Base-by-base conservation (phyloP, 2,113 vertebrate genomes). In the Cygnus atratus region DNA sequence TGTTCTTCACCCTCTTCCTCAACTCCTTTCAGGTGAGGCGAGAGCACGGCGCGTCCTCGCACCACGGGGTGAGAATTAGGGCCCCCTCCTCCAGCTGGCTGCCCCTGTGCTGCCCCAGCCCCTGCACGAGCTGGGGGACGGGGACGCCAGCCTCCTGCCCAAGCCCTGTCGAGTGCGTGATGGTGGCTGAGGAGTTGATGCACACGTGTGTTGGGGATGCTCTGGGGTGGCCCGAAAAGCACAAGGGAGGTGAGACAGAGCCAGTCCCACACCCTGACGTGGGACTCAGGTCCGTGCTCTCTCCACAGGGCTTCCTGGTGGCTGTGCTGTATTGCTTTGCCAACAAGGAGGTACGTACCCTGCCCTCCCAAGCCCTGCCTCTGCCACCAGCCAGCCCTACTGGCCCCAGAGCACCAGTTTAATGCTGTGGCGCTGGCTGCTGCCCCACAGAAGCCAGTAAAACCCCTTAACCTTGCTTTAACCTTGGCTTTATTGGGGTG, bases 261-360 rank as follows among this genome's bases (percentile, higher is more conserved):
- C 22, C 29, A 15, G 29, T 25, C 52, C 11, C 20, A 28, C 15
- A 17, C 11, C 8, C 55, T 33, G 4, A 52, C 25, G 39, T 4
- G 8, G 25, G 44, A 4, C 74, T 95, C 41, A 90, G 5, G 6
- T 14, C 17, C 37, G 8, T 26, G 26, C n/a, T 95, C n/a, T 94
- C 84, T 70, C 58, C 43, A 15, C 68, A 97, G 98, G 98, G 98
- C 7, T 98, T 99, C 87, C 91, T 99, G 62, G 98, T 99, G 55
- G 98, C 98, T 2, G 98, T 99, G 62, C 97, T 99, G 9, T 99
- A 99, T 95, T 99, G 98, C 95, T 99, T 98, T 29, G 98, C 98
- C 78, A 99, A 98, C 68, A 98, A 98, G 84, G 98, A 99, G 98
- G 98, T 99, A 92, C 3, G 93, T 95, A 26, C 46, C 57, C 5